Conservation (phyloP, 2,113 vertebrate species). For the Halcyon senegalensis region DNA sequence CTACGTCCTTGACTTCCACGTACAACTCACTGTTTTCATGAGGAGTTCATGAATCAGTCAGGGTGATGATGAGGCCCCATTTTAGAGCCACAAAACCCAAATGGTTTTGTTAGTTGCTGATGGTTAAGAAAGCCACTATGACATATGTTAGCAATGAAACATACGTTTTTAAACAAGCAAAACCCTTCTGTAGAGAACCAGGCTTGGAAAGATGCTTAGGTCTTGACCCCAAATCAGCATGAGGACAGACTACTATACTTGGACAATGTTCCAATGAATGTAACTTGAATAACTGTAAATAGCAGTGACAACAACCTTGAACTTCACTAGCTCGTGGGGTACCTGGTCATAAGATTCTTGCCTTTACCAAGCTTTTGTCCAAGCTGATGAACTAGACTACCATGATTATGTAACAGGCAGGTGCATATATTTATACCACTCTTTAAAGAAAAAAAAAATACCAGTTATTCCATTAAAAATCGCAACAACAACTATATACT, state of each 20-base stretch:
- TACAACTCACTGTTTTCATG: neutral
- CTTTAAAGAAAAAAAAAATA: neutral
- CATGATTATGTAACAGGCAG: neutral
- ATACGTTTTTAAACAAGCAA: neutral
- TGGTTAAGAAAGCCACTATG: neutral
- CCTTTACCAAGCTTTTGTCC: neutral
- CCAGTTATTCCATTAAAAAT: neutral
- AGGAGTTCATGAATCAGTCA: neutral
- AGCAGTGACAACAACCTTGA: neutral
- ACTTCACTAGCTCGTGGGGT: neutral
- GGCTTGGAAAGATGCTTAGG: neutral
- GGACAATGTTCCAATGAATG: neutral
- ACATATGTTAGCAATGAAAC: neutral
- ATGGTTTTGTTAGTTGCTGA: neutral
- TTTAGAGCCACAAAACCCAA: neutral
- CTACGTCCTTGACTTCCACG: neutral
- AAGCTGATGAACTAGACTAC: neutral
- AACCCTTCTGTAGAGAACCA: neutral
- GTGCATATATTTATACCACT: neutral
- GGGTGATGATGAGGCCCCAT: neutral
- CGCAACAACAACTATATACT: neutral
- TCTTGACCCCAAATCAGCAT: neutral
- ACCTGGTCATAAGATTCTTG: neutral
- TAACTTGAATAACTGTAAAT: neutral
- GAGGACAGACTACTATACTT: neutral